Base-by-base conservation (phyloP, 2,113 vertebrate species). In the Limanda limanda region DNA sequence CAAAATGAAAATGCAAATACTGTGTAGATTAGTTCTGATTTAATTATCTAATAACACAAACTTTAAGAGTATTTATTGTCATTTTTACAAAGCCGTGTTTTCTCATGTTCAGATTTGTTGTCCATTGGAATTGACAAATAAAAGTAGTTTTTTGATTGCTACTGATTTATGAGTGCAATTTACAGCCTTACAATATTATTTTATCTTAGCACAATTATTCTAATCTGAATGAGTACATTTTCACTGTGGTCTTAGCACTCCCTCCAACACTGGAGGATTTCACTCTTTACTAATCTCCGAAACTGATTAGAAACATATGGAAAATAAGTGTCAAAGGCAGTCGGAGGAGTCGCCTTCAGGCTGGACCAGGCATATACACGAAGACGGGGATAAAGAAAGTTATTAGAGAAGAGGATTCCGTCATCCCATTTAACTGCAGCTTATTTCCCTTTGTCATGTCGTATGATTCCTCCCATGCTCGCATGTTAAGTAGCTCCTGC, bases 401-500 rank as follows among this genome's bases (percentile, higher is more conserved):
- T 7, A 37, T 3, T 7, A 8, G 25, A 74, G 21, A 21, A 71
- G 21, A 58, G 9, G 3, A 48, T 45, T 35, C 47, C n/a, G 23
- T 9, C n/a, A 42, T 27, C 20, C 14, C 9, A 58, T 5, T 52
- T 42, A 77, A 83, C 51, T 54, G 10, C 67, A 62, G 47, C 62
- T 65, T 55, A 48, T 67, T 71, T 37, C 21, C 31, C 51, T 69
- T 64, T 78, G 76, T 76, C 75, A 56, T 63, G 24, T 25, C 72
- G 54, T 52, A 20, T 42, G 68, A 76, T 81, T 73, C 56, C 14
- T 68, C 56, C 35, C 31, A 27, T 73, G 87, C 59, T 76, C 73
- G 78, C 72, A 79, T 82, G 71, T 45, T 55, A 54, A 64, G 24
- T 64, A 81, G 51, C 59, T 57, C 74, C 67, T 78, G 71, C 76